Base-by-base conservation (phyloP, 37 sponge, comb jelly and placozoan genomes). In the Agelas oroides region DNA sequence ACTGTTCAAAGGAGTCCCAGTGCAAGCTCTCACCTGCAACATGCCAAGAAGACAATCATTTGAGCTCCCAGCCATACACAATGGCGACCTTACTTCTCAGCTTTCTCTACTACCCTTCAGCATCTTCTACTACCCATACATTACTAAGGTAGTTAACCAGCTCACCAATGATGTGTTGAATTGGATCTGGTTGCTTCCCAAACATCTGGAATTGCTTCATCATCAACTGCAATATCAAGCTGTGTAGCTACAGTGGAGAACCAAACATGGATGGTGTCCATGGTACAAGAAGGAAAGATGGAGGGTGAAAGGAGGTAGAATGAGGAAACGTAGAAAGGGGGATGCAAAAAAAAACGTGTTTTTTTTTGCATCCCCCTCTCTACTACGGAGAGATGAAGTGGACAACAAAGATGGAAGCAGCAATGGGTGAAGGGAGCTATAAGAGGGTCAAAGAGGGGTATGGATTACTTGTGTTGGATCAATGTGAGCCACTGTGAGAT, bases 1-100 rank as follows among this genome's bases (percentile, higher is more conserved):
- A 91, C 90, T 98, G 99, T 53, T 98, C 99, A 92, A 96, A 98
- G 23, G 96, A 93, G 56, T 98, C 99, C 99, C 94, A 94, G 62
- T 96, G 90, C 52, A 96, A 65, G 66, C 94, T 98, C 14, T 76
- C 39, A 18, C 32, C 89, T 82, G 73, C 1, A 46, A 46, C 8
- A 46, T 8, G 8, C 46, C 3, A 12, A 8, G n/a, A 25, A 27
- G 62, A n/a, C n/a, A n/a, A 56, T 56, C 14, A 11, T 61, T 27
- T 25, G n/a, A 61, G 14, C 18, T 56, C 18, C 58, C 58, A 18
- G 18, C 18, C n/a, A n/a, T n/a, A n/a, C n/a, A n/a, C n/a, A n/a
- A n/a, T n/a, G n/a, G n/a, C n/a, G n/a, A n/a, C n/a, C n/a, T n/a
- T n/a, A n/a, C n/a, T n/a, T n/a, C n/a, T n/a, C n/a, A n/a, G n/a